Evolutionary conservation across 2,113 vertebrate genomes (phyloP), one percentile per base, ranked within the genome.

Genomic region (Leptobrachium leishanense): DNA sequence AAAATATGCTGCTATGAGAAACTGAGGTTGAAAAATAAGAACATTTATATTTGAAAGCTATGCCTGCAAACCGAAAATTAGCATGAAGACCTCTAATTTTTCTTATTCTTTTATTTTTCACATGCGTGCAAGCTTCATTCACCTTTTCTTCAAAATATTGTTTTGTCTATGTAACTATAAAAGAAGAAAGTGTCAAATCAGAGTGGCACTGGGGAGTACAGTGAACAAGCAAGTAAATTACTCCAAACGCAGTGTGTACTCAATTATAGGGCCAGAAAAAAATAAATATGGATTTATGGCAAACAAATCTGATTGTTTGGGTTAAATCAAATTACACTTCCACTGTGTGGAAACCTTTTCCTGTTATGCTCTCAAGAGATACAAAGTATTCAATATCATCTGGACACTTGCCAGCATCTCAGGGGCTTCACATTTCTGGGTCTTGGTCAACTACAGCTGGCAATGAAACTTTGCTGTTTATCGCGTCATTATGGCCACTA

Each of bases 221-320:
- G 42, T 55, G 43, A 74, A 74, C 68, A 41, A 81, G 72, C 71
- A 63, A 80, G 65, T 74, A 62, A 81, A 81, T 81, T 44, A 74
- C 71, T 81, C 68, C 43, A 41, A 20, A 53, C n/a, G 78, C 53
- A n/a, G 50, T 31, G 11, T 42, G 59, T 66, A 50, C 78, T 68
- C 73, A 64, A 74, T 81, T 81, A 81, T 71, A 81, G 72, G 64
- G 64, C 68, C 42, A 63, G 54, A 71, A 74, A 74, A 31, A 72
- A 81, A 81, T 74, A 81, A 81, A 81, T 81, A 81, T 81, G 78
- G 78, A 81, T 81, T 81, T 68, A 74, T 81, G 78, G 72, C 78
- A 81, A 81, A 74, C 78, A 81, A 81, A 81, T 81, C 71, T 68
- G 78, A 81, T 81, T 81, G 78, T 81, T 81, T 81, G 72, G 72